phyloP scores from a whole-genome alignment of 2,888 invertebrate genomes.

The Hecatera dysodea region DNA sequence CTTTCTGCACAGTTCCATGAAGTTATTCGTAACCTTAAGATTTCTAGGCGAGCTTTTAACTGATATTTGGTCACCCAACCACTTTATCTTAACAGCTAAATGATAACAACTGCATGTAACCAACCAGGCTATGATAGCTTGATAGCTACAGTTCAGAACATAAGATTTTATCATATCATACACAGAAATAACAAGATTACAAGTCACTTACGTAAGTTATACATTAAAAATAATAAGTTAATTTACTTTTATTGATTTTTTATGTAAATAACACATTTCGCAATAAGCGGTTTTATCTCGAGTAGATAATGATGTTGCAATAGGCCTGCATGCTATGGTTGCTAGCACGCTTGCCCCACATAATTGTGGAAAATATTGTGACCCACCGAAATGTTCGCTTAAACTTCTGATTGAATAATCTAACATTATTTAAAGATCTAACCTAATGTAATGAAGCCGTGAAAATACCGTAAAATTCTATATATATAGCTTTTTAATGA shows the following conservation, averaged over 20 bases:
- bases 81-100: constrained; percentile 9
- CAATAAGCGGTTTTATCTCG: constrained; percentile 71
- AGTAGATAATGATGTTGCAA: constrained; percentile 72
- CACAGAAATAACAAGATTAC: constrained; percentile 43
- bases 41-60: neutral
- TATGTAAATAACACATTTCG: constrained; percentile 67
- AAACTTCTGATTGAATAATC: constrained; percentile 7
- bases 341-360: constrained; percentile 43
- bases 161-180: constrained; percentile 37
- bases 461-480: constrained; percentile 17
- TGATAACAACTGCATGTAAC: constrained; percentile 21
- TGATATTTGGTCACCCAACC: neutral
- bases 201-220: constrained; percentile 27
- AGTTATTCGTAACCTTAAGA: neutral
- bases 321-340: constrained; percentile 49
- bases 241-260: constrained; percentile 60
- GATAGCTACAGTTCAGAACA: constrained; percentile 1
- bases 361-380: constrained; percentile 47
- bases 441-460: constrained; percentile 24
- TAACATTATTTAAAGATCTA: neutral
- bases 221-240: constrained; percentile 49
- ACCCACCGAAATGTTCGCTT: constrained; percentile 15
- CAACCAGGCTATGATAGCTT: neutral
- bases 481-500: constrained; percentile 37
- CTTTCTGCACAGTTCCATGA: neutral